Evolutionary conservation across 2,797 vertebrate genomes (phyloP), one percentile per base, ranked within the genome.

Genomic region (Xerus rutilus): DNA sequence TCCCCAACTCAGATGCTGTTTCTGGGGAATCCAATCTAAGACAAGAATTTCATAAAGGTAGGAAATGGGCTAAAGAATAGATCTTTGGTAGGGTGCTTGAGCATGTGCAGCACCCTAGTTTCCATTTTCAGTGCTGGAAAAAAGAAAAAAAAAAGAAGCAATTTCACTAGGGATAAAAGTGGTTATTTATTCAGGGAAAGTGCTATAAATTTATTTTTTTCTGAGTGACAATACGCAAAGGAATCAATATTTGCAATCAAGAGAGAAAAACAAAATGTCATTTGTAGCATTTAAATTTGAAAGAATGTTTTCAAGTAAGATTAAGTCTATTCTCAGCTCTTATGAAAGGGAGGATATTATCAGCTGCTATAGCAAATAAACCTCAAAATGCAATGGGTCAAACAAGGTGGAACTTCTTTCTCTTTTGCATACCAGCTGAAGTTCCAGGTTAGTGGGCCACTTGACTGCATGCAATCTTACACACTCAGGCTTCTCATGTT

Each of bases 1-100:
- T 90, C 32, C 5, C 54, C 59, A 82, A 49, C 3, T 18, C 32
- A 83, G 18, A 21, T 6, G 17, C 43, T 87, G 35, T 17, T 83
- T 93, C 35, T 81, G 89, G 32, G 25, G 18, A 92, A 88, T 65
- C 35, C 47, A 92, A 77, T 10, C 7, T 76, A 92, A 81, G 49
- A 62, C 17, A 90, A 73, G 25, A 77, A 6, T 10, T 39, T 69
- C 84, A 11, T 72, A 88, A 92, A 85, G 39, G 73, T 35, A 86
- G 15, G 65, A 78, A 47, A 57, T 21, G 59, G 11, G 32, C 7
- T 64, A 39, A 30, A 11, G 20, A 23, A 15, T 35, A n/a, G 20
- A 12, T 23, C 30, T 67, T 45, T 23, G 18, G 13, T 18, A 62
- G 78, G 15, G 15, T 6, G 25, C 35, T 43, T 62, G 35, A 43